A percentile compares a stretch with the other conserved stretches of the same genome.
Conservation (phyloP, 2,888 invertebrate genomes). For the Eremobia ochroleuca region DNA sequence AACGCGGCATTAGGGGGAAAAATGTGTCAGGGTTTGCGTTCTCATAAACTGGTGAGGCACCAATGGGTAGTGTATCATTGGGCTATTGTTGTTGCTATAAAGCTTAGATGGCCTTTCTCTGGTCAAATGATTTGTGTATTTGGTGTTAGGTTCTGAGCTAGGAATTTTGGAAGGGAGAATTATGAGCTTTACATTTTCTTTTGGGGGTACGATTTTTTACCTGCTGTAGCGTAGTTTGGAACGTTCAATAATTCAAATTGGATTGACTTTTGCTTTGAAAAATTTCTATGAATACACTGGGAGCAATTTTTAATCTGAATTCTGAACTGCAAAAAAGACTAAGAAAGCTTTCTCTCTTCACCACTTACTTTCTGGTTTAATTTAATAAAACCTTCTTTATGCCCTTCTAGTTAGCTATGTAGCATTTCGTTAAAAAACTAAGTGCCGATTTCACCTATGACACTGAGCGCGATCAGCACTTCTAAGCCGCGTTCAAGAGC, state of each 20-base stretch:
- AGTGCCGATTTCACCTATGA: background rate
- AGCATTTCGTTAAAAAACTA: background rate
- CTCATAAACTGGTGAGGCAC: slow-evolving; percentile 60
- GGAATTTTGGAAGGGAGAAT: slow-evolving; percentile 24
- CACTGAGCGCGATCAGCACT: background rate
- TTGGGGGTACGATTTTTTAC: slow-evolving; percentile 1
- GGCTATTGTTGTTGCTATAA: slow-evolving; percentile 46
- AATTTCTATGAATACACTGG: background rate
- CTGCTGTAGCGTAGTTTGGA: background rate
- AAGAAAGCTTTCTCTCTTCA: background rate
- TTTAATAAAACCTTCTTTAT: background rate
- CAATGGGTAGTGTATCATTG: slow-evolving; percentile 50
- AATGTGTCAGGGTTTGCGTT: slow-evolving; percentile 65
- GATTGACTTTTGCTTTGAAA: background rate
- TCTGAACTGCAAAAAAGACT: background rate
- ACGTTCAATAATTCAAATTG: background rate
- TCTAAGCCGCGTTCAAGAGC: background rate
- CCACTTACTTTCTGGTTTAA: background rate
- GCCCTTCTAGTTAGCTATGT: background rate
- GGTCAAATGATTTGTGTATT: slow-evolving; percentile 30
- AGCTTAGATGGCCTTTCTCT: slow-evolving; percentile 46
- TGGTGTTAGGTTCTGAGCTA: slow-evolving; percentile 8
- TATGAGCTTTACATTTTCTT: slow-evolving; percentile 4
- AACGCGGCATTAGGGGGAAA: slow-evolving; percentile 71
- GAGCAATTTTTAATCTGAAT: background rate